Evolutionary conservation across 30 jellyfish, hydroid and myxozoan species (phyloP).

Genomic region (Pseudorhiza aurosa): DNA sequence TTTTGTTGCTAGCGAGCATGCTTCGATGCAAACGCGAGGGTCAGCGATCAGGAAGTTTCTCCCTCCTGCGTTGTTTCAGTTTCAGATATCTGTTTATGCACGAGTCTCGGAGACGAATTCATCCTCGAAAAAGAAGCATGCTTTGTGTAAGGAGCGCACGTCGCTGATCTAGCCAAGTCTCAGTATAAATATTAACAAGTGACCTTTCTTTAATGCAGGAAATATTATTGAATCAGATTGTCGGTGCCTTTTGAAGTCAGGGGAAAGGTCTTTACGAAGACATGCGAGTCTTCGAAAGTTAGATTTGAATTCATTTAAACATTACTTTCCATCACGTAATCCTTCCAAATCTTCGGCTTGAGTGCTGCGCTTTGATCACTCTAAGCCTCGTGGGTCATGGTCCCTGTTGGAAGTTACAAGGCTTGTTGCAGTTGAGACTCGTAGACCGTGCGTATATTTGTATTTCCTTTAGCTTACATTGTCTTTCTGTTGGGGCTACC

Average conservation of each 20-base stretch:
- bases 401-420: too few relatives aligned
- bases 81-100: background rate
- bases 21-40: too few relatives aligned
- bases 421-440: too few relatives aligned
- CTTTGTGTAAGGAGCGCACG: background rate
- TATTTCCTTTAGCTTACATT: too few relatives aligned
- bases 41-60: too few relatives aligned
- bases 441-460: too few relatives aligned
- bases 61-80: too few relatives aligned
- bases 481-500: too few relatives aligned
- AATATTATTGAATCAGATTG: constrained; percentile 19
- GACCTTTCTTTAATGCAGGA: constrained; percentile 41
- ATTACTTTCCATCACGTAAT: constrained; percentile 27
- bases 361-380: background rate
- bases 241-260: constrained; percentile 30
- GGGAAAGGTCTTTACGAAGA: constrained; percentile 8
- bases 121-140: background rate
- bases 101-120: background rate
- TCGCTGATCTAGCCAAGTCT: background rate
- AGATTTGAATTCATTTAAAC: constrained; percentile 11
- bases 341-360: constrained; percentile 6
- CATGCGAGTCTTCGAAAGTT: constrained; percentile 17
- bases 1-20: too few relatives aligned
- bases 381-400: constrained; percentile 15
- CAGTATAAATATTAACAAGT: constrained; percentile 1